Evolutionary conservation across 2,888 invertebrate genomes (phyloP), one percentile per base, ranked within the genome.

Genomic region (Eupithecia centaureata): DNA sequence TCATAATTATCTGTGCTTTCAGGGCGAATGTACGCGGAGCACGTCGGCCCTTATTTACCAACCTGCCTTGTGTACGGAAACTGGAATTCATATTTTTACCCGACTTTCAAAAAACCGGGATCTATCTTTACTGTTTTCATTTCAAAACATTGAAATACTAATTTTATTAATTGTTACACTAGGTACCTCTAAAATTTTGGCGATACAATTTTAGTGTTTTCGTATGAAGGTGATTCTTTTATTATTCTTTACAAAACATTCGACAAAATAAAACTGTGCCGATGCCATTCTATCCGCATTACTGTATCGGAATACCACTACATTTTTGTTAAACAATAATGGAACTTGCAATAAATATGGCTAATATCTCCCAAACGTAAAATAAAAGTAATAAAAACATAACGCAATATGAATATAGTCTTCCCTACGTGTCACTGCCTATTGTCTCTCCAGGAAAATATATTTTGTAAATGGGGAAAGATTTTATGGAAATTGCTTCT

Each of bases 311-410:
- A 65, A 59, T 66, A 57, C 51, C 58, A 42, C 28, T 18, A 57
- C 66, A 66, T 64, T 66, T 64, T 70, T 67, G 66, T 63, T 61
- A 54, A 22, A 70, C 69, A 61, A 70, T 66, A 61, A 61, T 63
- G 63, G 28, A 63, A 61, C 59, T 69, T 47, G 66, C 63, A 66
- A 70, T 70, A 70, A 66, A 67, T 72, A 71, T 64, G 0, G 32
- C 65, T 65, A 63, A 78, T 76, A 72, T 66, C 67, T 57, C 80
- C 73, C 79, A 1, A 60, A 72, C 60, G 79, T 68, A 64, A 57
- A 63, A 72, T 74, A 60, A 61, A 42, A 28, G 67, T 73, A 59
- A 73, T 73, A 72, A 75, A 67, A 69, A 65, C 54, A 42, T 62
- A 54, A 33, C 15, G 66, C 73, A 66, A 73, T 74, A 71, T 73